A percentile compares a stretch with the other conserved stretches of the same genome.
Evolutionary conservation across 2,888 invertebrate species (phyloP).

Genomic region (Dicranocentrus wangi): DNA sequence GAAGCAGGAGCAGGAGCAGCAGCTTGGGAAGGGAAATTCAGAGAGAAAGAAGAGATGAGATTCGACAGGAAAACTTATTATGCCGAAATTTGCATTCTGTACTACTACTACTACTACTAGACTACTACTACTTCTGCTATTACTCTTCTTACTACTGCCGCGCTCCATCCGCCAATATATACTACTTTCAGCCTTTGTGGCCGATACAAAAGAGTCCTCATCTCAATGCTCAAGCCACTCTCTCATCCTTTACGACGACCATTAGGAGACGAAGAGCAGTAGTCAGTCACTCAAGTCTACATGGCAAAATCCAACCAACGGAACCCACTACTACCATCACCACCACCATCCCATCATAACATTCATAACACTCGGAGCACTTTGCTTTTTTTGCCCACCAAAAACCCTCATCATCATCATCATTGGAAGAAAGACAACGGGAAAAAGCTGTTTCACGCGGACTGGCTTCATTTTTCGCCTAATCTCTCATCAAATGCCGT

Average conservation of each 20-base stretch:
- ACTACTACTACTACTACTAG: not conserved
- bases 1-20: too few relatives aligned
- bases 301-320: not conserved
- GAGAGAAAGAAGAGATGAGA: not conserved
- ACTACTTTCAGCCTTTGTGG: too few relatives aligned
- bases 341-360: too few relatives aligned
- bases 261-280: not conserved
- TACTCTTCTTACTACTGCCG: not conserved
- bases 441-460: conserved; percentile 36
- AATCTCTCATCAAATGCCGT: conserved; percentile 58
- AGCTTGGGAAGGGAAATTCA: not conserved
- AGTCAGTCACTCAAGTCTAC: not conserved
- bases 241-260: not conserved
- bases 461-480: conserved; percentile 55
- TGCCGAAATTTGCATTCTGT: conserved; percentile 30
- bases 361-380: not conserved
- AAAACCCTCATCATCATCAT: too few relatives aligned
- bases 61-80: conserved; percentile 12
- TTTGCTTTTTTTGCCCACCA: not conserved
- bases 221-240: not conserved
- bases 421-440: conserved; percentile 20
- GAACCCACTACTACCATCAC: too few relatives aligned
- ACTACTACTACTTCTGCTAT: not conserved
- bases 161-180: not conserved
- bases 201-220: too few relatives aligned